Conservation (phyloP, 2,888 invertebrate species). For the Coenonympha glycerion region DNA sequence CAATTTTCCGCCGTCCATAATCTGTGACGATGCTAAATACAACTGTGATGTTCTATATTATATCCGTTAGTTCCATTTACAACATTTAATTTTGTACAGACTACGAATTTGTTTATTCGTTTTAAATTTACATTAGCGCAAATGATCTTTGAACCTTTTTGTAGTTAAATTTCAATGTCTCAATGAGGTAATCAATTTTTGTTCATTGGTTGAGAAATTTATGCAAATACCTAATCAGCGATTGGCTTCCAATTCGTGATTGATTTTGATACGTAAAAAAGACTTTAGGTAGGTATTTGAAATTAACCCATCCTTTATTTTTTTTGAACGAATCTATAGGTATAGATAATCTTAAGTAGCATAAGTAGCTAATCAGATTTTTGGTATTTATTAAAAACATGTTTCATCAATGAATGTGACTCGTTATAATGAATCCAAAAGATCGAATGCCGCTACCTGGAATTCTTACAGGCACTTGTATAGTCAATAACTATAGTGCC, state of each 20-base stretch:
- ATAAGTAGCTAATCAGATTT: too few species aligned
- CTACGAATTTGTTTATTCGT: slow-evolving; percentile 6
- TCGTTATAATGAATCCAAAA: neutral
- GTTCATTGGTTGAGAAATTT: slow-evolving; percentile 23
- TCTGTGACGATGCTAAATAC: neutral
- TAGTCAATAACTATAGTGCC: slow-evolving; percentile 53
- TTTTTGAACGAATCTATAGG: too few species aligned
- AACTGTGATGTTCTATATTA: neutral
- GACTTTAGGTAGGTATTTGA: neutral
- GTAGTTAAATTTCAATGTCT: slow-evolving; percentile 33
- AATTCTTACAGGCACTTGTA: slow-evolving; percentile 49
- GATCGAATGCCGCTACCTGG: slow-evolving; percentile 6
- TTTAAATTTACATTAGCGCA: slow-evolving; percentile 20
- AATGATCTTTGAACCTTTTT: slow-evolving; percentile 29
- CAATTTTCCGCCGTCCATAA: slow-evolving; percentile 5
- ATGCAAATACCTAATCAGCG: slow-evolving; percentile 16
- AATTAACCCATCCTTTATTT: neutral
- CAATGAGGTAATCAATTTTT: slow-evolving; percentile 31
- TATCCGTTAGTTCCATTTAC: slow-evolving; percentile 2
- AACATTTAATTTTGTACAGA: slow-evolving; percentile 8
- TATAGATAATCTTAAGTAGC: too few species aligned
- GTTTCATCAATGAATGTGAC: too few species aligned
- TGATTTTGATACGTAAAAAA: slow-evolving; percentile 47
- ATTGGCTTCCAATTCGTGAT: slow-evolving; percentile 15
- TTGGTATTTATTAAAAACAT: too few species aligned